A percentile compares a stretch with the other conserved stretches of the same genome.
phyloP scores from a whole-genome alignment of 2,113 vertebrate genomes.

The Colius striatus region DNA sequence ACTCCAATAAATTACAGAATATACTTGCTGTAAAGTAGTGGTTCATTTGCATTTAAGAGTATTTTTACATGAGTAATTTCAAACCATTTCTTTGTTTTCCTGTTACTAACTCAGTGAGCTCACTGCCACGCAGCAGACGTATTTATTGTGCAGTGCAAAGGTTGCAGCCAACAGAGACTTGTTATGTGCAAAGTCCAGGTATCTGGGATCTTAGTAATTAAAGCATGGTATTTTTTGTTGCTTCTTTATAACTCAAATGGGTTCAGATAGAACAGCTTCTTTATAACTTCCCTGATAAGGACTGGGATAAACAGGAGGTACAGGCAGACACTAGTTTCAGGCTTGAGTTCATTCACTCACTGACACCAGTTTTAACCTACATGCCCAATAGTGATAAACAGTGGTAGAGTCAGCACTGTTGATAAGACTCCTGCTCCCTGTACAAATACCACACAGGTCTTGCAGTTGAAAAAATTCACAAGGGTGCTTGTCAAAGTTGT shows the following conservation, averaged over 20 bases:
- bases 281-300: conserved; percentile 67
- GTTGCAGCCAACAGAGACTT: conserved; percentile 74
- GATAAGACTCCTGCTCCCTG: conserved; percentile 31
- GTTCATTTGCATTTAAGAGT: neutral
- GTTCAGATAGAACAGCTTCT: conserved; percentile 40
- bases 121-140: conserved; percentile 67
- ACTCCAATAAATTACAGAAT: neutral
- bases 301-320: conserved; percentile 39
- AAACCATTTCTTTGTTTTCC: conserved; percentile 69
- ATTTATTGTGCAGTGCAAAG: conserved; percentile 80
- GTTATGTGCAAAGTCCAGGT: conserved; percentile 73
- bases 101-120: conserved; percentile 57
- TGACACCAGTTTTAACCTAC: conserved; percentile 58
- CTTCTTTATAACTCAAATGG: conserved; percentile 36
- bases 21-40: neutral
- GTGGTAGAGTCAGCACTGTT: conserved; percentile 48
- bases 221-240: conserved; percentile 41
- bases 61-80: conserved; percentile 55
- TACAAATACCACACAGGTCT: conserved; percentile 1
- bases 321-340: neutral
- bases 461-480: neutral
- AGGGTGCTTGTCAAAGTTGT: neutral
- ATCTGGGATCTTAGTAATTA: conserved; percentile 62
- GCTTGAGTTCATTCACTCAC: neutral
- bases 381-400: conserved; percentile 59